phyloP scores from a whole-genome alignment of 2,888 invertebrate genomes.

The Ariolimax columbianus region DNA sequence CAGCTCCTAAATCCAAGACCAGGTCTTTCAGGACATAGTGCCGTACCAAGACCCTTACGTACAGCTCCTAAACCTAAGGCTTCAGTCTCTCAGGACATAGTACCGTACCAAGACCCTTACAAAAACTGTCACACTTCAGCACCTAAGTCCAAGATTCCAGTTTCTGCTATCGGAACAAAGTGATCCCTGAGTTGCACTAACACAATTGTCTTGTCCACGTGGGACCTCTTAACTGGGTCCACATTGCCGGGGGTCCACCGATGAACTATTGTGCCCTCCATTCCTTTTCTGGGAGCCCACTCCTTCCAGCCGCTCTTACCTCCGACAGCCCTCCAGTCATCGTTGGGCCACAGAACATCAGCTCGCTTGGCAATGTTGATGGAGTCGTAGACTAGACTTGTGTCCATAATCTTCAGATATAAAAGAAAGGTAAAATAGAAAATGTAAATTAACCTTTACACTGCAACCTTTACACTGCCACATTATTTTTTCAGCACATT shows the following conservation, averaged over 20 bases:
- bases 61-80: too few species aligned
- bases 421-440: background rate
- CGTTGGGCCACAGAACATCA: conserved; percentile 97
- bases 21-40: too few species aligned
- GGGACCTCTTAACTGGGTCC: conserved; percentile 91
- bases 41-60: too few species aligned
- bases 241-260: conserved; percentile 96
- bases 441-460: too few species aligned
- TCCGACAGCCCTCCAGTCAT: conserved; percentile 90
- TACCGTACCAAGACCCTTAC: too few species aligned
- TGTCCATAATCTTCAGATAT: conserved; percentile 74
- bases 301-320: conserved; percentile 93
- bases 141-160: conserved; percentile 83
- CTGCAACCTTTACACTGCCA: too few species aligned
- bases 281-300: conserved; percentile 93
- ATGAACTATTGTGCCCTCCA: conserved; percentile 94
- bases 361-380: conserved; percentile 93
- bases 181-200: conserved; percentile 95
- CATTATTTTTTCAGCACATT: too few species aligned
- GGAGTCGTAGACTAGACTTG: conserved; percentile 88
- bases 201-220: conserved; percentile 93
- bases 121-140: conserved; percentile 70
- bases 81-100: too few species aligned
- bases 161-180: conserved; percentile 94
- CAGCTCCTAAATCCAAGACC: too few species aligned